Conservation (phyloP, 2,113 vertebrate species). For the Chionomys nivalis region DNA sequence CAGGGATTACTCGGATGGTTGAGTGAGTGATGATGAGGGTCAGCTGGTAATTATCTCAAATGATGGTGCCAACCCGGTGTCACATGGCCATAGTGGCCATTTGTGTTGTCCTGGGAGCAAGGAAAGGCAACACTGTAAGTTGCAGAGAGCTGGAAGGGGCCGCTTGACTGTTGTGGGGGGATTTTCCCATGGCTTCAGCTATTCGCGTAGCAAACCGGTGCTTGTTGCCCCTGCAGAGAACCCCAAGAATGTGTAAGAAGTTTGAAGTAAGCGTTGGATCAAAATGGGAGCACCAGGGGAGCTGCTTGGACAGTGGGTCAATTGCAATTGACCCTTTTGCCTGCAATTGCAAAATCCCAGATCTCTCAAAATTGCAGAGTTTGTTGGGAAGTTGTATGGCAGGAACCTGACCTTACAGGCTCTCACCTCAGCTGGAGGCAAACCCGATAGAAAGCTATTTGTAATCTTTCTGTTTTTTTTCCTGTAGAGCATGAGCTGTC, state of each 20-base stretch:
- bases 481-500: neutral
- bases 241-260: neutral
- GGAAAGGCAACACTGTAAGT: neutral
- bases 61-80: neutral
- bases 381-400: conserved; percentile 32
- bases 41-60: neutral
- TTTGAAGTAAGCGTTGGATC: neutral
- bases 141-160: neutral
- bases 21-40: neutral
- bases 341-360: conserved; percentile 39
- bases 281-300: neutral
- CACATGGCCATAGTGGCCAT: neutral
- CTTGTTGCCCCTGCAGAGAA: neutral
- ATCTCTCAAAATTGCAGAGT: neutral
- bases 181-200: neutral
- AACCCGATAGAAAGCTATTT: neutral
- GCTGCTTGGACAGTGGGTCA: neutral
- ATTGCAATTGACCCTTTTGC: neutral
- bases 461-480: neutral
- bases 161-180: neutral
- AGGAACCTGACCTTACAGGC: neutral
- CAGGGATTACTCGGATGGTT: neutral
- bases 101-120: neutral
- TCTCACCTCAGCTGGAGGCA: neutral
- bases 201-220: neutral